Percentiles rank a stretch among this genome's conserved stretches.
phyloP scores from a whole-genome alignment of 2,888 invertebrate genomes.

The Cantharis rustica region DNA sequence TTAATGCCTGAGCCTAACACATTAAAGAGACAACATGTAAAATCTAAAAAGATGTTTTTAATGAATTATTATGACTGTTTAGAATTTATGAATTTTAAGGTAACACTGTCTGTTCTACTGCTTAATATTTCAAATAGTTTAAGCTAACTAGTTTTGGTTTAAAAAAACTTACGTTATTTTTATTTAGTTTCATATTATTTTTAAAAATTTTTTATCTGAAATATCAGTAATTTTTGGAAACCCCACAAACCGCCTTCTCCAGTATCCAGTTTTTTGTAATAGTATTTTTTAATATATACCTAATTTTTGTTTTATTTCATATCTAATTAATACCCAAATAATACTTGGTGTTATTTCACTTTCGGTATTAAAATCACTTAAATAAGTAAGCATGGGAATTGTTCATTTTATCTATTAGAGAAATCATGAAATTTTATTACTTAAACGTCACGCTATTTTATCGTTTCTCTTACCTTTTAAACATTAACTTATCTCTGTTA shows the following conservation, averaged over 20 bases:
- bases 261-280: too few species aligned
- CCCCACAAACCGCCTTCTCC: background rate
- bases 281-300: background rate
- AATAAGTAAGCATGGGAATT: constrained; percentile 2
- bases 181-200: background rate
- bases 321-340: background rate
- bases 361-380: background rate
- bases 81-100: background rate
- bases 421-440: constrained; percentile 12
- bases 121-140: background rate
- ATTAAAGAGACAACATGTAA: background rate
- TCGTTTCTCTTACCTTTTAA: constrained; percentile 10
- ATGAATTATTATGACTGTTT: background rate
- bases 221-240: background rate
- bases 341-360: background rate
- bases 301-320: background rate
- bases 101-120: background rate
- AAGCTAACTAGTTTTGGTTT: background rate
- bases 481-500: constrained; percentile 12
- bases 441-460: constrained; percentile 11
- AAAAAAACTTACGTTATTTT: background rate
- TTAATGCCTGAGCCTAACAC: background rate
- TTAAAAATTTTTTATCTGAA: background rate
- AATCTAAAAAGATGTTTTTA: background rate
- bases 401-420: constrained; percentile 2